phyloP scores from a whole-genome alignment of 1,140 invertebrate genomes.

The Plutomurus gul region DNA sequence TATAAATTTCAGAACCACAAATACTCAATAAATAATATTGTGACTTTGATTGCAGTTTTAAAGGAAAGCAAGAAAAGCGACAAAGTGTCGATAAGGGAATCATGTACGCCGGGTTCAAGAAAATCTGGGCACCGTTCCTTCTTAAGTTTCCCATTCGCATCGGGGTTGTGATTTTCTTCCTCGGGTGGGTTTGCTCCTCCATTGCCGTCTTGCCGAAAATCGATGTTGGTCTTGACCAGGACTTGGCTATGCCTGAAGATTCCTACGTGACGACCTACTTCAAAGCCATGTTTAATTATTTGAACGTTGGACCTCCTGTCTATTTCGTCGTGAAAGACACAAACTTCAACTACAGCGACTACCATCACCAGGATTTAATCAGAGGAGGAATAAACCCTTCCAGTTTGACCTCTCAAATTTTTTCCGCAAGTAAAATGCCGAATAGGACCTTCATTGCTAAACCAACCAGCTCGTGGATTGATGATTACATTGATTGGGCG shows the following conservation, averaged over 20 bases:
- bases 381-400: slow-evolving; percentile 66
- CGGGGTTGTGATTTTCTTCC: slow-evolving; percentile 64
- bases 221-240: slow-evolving; percentile 82
- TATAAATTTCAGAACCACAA: no score
- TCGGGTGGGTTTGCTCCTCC: slow-evolving; percentile 62
- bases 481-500: slow-evolving; percentile 95
- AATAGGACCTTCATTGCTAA: slow-evolving; percentile 71
- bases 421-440: slow-evolving; percentile 56
- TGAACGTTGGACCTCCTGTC: slow-evolving; percentile 84
- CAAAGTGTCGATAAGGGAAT: slow-evolving; percentile 59
- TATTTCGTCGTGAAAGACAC: slow-evolving; percentile 82
- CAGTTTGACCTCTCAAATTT: slow-evolving; percentile 49
- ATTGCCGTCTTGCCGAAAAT: slow-evolving; percentile 65
- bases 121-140: slow-evolving; percentile 71
- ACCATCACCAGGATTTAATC: slow-evolving; percentile 71
- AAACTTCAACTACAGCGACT: slow-evolving; percentile 72
- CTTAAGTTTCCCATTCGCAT: slow-evolving; percentile 64
- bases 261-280: slow-evolving; percentile 89
- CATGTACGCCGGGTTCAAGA: slow-evolving; percentile 69
- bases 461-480: slow-evolving; percentile 89
- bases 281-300: slow-evolving; percentile 74
- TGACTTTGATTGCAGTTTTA: slow-evolving; percentile 63
- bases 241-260: slow-evolving; percentile 82
- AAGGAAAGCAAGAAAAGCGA: slow-evolving; percentile 52
- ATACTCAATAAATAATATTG: slow-evolving; percentile 63